A percentile compares a stretch with the other conserved stretches of the same genome.
phyloP scores from a whole-genome alignment of 2,797 vertebrate genomes.

The Hoplostethus atlanticus region DNA sequence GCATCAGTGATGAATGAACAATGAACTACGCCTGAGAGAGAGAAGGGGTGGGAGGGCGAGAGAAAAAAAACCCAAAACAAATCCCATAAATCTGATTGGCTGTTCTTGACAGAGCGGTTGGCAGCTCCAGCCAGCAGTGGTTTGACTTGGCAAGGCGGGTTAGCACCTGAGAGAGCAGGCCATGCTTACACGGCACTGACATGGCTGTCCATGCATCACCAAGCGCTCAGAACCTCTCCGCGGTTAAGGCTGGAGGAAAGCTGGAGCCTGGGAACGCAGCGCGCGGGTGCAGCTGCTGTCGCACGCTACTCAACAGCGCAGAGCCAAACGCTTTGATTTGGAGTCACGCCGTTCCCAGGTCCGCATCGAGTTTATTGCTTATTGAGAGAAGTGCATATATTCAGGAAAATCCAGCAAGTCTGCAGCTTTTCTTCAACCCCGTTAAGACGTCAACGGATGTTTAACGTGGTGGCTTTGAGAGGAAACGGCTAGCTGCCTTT shows the following conservation, averaged over 20 bases:
- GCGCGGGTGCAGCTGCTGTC: conserved; percentile 3
- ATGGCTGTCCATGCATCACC: conserved; percentile 1
- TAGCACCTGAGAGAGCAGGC: conserved; percentile 75
- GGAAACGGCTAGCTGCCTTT: conserved; percentile 25
- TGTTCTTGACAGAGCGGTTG: conserved; percentile 22
- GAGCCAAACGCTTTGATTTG: conserved; percentile 4
- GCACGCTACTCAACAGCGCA: conserved; percentile 7
- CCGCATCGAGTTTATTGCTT: conserved; percentile 78
- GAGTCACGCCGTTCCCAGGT: conserved; percentile 26
- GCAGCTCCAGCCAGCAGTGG: conserved; percentile 40
- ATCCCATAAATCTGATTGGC: conserved; percentile 30
- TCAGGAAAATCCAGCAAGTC: conserved; percentile 35
- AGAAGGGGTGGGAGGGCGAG: neutral
- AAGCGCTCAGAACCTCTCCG: conserved; percentile 4
- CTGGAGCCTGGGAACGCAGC: conserved; percentile 10
- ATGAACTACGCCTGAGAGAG: conserved; percentile 65
- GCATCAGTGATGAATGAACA: conserved; percentile 41
- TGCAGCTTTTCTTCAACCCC: conserved; percentile 1
- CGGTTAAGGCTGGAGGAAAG: conserved; percentile 8
- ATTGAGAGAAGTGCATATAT: conserved; percentile 78
- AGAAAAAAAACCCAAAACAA: neutral
- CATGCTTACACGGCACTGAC: conserved; percentile 27
- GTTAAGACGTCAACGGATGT: conserved; percentile 28
- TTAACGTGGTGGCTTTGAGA: conserved; percentile 10
- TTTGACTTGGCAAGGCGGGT: conserved; percentile 55